phyloP scores from a whole-genome alignment of 2,113 vertebrate genomes.

The Choloepus hoffmanni region DNA sequence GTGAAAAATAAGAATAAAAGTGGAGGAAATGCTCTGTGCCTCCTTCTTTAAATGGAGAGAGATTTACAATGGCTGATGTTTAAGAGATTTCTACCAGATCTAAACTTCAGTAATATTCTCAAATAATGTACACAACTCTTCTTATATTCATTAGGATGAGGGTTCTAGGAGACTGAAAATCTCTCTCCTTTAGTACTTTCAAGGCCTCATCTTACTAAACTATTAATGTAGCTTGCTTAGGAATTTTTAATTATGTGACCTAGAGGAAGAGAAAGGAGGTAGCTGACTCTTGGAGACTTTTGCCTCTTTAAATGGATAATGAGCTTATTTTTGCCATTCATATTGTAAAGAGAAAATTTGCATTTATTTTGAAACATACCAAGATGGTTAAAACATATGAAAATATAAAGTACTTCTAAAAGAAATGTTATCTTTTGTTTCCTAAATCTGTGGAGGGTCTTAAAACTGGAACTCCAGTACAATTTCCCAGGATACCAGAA shows the following conservation, averaged over 20 bases:
- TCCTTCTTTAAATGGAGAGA: neutral
- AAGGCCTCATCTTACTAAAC: neutral
- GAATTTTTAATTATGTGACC: slow-evolving; percentile 6
- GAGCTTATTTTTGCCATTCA: neutral
- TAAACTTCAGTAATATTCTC: neutral
- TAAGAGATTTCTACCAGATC: neutral
- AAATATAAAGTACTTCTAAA: slow-evolving; percentile 17
- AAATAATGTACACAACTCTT: neutral
- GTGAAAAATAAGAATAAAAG: neutral
- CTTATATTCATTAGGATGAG: neutral
- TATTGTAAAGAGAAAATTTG: neutral
- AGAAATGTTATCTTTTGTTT: neutral
- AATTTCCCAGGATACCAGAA: neutral
- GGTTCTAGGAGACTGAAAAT: neutral
- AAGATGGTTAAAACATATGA: slow-evolving; percentile 19
- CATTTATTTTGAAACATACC: slow-evolving; percentile 8
- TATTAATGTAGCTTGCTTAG: neutral
- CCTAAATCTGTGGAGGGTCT: neutral
- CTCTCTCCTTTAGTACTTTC: neutral
- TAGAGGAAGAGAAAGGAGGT: neutral
- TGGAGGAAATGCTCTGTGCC: neutral
- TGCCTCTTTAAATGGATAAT: neutral
- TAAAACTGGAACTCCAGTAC: neutral
- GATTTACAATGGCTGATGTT: neutral
- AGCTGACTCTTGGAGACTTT: neutral